Evolutionary conservation across 2,797 vertebrate species (phyloP).

Genomic region (Atherinosoma microstoma): DNA sequence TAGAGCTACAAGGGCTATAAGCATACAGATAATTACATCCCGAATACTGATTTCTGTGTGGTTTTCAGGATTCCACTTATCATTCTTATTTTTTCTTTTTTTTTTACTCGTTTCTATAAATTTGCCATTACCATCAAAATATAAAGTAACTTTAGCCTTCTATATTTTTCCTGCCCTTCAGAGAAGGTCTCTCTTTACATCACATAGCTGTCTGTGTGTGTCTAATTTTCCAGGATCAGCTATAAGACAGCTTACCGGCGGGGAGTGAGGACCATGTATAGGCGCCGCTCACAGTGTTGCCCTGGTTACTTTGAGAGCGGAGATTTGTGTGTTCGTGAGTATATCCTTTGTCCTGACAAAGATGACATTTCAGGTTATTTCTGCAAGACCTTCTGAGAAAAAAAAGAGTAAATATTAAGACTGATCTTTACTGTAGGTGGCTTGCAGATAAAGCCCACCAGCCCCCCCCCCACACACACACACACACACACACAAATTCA

Average conservation of each 20-base stretch:
- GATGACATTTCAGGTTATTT: conserved; percentile 54
- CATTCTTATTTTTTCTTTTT: conserved; percentile 16
- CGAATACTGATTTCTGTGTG: conserved; percentile 30
- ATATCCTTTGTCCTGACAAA: conserved; percentile 51
- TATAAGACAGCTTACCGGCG: conserved; percentile 97
- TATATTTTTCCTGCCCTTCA: conserved; percentile 57
- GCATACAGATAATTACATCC: conserved; percentile 36
- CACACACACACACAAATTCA: too few relatives aligned
- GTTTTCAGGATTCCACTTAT: neutral
- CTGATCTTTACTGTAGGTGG: conserved; percentile 36
- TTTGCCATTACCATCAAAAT: conserved; percentile 16
- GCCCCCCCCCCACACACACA: neutral
- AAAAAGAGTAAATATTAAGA: conserved; percentile 52
- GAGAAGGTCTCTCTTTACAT: conserved; percentile 51
- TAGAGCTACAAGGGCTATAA: conserved; percentile 45
- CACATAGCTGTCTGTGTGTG: conserved; percentile 50
- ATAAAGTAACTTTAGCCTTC: conserved; percentile 17
- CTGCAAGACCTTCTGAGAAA: conserved; percentile 37
- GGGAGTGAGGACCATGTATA: conserved; percentile 96
- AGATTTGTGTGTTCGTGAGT: conserved; percentile 95
- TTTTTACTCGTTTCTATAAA: conserved; percentile 17
- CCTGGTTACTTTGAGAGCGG: conserved; percentile 96
- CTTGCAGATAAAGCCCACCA: conserved; percentile 33
- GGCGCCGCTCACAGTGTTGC: conserved; percentile 96
- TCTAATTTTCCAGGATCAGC: conserved; percentile 89